Percentiles rank a stretch among this genome's conserved stretches.
Conservation (phyloP, 2,888 invertebrate genomes). For the Diogma glabrata region DNA sequence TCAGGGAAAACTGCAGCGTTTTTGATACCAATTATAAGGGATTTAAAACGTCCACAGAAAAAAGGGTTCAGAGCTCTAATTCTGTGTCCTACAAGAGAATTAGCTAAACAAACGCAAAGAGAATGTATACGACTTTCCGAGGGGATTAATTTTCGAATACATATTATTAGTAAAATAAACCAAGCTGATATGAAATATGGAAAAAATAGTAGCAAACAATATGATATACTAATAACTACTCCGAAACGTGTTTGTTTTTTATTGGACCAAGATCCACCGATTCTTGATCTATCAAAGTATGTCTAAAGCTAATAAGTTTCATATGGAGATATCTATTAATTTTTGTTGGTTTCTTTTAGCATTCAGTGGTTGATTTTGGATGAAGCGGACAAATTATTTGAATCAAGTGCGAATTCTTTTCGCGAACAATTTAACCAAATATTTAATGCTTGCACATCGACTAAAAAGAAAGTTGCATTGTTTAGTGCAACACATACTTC, state of each 20-base stretch:
- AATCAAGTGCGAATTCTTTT: constrained; percentile 70
- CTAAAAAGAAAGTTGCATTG: constrained; percentile 54
- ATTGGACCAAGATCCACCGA: constrained; percentile 65
- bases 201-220: constrained; percentile 61
- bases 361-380: constrained; percentile 90
- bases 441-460: constrained; percentile 53
- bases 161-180: constrained; percentile 68
- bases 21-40: constrained; percentile 74
- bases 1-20: constrained; percentile 97
- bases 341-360: constrained; percentile 43
- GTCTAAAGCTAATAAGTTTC: constrained; percentile 22
- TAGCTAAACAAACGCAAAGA: constrained; percentile 80
- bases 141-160: constrained; percentile 58
- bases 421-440: constrained; percentile 78
- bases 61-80: constrained; percentile 78
- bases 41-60: constrained; percentile 54
- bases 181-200: constrained; percentile 61
- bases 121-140: constrained; percentile 68
- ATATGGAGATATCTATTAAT: no score
- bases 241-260: constrained; percentile 84
- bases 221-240: constrained; percentile 87
- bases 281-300: constrained; percentile 61
- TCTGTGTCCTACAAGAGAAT: constrained; percentile 85
- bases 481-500: constrained; percentile 94
- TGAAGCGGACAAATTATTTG: constrained; percentile 95